A percentile compares a stretch with the other conserved stretches of the same genome.
Conservation (phyloP, 2,113 vertebrate genomes). For the Girardinichthys multiradiatus region DNA sequence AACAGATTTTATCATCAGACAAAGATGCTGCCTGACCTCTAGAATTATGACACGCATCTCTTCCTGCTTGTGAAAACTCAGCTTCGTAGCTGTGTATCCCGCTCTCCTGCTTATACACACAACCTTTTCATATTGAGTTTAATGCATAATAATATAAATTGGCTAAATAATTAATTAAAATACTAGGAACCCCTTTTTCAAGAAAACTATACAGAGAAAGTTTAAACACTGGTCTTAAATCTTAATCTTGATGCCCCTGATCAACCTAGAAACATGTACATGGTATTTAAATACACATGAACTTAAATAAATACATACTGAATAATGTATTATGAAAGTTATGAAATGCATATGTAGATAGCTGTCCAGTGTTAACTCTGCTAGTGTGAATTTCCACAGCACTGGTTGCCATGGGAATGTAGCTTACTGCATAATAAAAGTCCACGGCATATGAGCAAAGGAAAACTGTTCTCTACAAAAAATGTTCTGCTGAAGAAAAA, state of each 20-base stretch:
- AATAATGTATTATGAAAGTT: not conserved
- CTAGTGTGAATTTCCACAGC: conserved; percentile 3
- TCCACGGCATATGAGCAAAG: not conserved
- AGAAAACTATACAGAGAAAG: not conserved
- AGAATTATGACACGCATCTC: not conserved
- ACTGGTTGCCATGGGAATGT: conserved; percentile 43
- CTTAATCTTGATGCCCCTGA: too few species aligned
- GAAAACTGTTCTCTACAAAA: conserved; percentile 13
- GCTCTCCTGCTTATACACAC: too few species aligned
- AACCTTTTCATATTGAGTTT: too few species aligned
- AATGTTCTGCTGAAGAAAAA: not conserved
- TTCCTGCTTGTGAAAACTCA: conserved; percentile 1
- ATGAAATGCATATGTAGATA: not conserved
- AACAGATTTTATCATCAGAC: not conserved
- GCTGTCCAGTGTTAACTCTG: not conserved
- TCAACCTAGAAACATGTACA: too few species aligned
- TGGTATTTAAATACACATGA: too few species aligned
- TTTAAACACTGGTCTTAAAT: not conserved
- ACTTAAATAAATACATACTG: too few species aligned
- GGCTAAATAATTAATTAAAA: not conserved
- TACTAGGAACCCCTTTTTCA: not conserved
- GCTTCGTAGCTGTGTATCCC: not conserved
- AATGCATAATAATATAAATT: too few species aligned
- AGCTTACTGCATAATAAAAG: not conserved
- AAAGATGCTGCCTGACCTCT: not conserved